phyloP scores from a whole-genome alignment of 37 sponge, comb jelly and placozoan species.

The Crambe crambe region DNA sequence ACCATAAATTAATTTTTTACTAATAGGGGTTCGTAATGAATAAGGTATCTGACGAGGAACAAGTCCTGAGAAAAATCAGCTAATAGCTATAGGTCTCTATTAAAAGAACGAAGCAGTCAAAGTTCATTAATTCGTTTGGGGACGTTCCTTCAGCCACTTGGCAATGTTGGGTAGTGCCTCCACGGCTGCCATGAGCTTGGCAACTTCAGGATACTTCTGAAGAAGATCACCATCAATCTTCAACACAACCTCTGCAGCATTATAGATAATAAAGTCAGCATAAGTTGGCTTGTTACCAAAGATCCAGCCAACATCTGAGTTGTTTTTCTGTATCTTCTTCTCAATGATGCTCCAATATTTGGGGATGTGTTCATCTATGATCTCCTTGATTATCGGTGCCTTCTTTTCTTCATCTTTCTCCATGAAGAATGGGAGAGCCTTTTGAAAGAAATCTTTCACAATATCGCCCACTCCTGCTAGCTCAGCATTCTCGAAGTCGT shows the following conservation, averaged over 20 bases:
- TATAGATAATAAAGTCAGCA: slow-evolving; percentile 23
- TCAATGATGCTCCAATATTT: too few species aligned
- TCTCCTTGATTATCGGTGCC: slow-evolving; percentile 20
- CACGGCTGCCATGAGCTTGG: slow-evolving; percentile 22
- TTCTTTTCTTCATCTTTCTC: too few species aligned
- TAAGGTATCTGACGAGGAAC: too few species aligned
- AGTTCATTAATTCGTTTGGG: slow-evolving; percentile 40
- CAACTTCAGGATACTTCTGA: slow-evolving; percentile 24
- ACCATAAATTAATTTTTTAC: too few species aligned
- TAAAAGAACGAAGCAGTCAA: too few species aligned
- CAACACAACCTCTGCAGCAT: neutral
- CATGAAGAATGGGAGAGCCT: too few species aligned
- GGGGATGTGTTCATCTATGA: slow-evolving; percentile 30
- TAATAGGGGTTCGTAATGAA: too few species aligned
- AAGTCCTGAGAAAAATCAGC: too few species aligned
- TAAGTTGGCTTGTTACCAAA: slow-evolving; percentile 29
- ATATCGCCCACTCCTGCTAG: too few species aligned
- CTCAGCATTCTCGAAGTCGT: too few species aligned
- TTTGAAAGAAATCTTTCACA: too few species aligned
- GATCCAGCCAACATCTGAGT: slow-evolving; percentile 25
- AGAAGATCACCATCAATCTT: neutral
- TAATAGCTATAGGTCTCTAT: too few species aligned
- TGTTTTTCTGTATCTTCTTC: slow-evolving; percentile 6
- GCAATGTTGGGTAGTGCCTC: slow-evolving; percentile 51
- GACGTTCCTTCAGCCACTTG: slow-evolving; percentile 61